phyloP scores from a whole-genome alignment of 1,140 invertebrate genomes.

The Brachionus asplanchnoidis region DNA sequence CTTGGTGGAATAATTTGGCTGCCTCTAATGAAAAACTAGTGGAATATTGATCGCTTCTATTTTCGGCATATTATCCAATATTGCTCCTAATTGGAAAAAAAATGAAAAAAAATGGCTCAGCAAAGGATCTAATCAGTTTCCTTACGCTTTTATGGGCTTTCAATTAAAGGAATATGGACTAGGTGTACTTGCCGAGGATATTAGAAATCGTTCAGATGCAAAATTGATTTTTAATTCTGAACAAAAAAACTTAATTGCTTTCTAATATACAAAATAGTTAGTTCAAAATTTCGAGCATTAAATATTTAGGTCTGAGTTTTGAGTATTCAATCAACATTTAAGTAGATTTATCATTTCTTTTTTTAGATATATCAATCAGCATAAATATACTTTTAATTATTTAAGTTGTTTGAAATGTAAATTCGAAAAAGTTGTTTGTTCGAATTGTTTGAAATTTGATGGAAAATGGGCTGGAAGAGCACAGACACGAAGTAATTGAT shows the following conservation, averaged over 20 bases:
- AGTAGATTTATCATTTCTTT: not conserved
- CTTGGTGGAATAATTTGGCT: not conserved
- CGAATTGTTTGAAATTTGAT: conserved; percentile 3
- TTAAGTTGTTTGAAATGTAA: conserved; percentile 26
- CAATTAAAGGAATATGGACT: not conserved
- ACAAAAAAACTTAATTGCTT: not conserved
- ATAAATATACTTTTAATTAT: conserved; percentile 32
- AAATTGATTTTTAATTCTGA: conserved; percentile 28
- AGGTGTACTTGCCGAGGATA: not conserved
- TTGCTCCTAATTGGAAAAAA: not conserved
- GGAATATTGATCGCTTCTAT: not conserved
- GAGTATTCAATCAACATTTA: conserved; percentile 22
- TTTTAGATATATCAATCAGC: conserved; percentile 10
- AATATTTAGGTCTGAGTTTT: not conserved
- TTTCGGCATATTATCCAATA: conserved; percentile 15
- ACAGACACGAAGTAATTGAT: not conserved
- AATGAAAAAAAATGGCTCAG: not conserved
- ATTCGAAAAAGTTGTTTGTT: not conserved
- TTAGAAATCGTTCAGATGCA: not conserved
- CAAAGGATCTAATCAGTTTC: not conserved
- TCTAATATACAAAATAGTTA: conserved; percentile 29
- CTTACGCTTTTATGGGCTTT: not conserved
- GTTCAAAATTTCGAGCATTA: not conserved
- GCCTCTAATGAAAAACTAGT: not conserved
- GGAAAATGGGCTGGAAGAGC: not conserved